Conservation (phyloP, 2,888 invertebrate species). For the Ceriagrion tenellum region DNA sequence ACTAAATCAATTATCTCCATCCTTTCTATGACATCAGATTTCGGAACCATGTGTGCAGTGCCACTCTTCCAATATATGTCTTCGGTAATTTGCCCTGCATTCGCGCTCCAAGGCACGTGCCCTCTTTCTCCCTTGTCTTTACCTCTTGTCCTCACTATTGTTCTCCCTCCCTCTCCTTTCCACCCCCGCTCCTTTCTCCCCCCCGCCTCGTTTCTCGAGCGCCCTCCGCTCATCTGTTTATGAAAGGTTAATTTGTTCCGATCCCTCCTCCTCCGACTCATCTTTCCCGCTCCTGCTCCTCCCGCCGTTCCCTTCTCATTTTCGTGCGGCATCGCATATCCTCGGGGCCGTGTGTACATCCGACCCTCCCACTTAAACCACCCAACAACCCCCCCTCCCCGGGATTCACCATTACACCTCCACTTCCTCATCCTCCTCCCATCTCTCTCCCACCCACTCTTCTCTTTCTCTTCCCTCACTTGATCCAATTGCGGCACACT, state of each 20-base stretch:
- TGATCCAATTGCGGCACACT: background rate
- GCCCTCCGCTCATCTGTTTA: constrained; percentile 56
- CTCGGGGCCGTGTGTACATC: background rate
- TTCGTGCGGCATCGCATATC: background rate
- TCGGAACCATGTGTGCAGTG: too few species aligned
- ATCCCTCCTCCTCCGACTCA: background rate
- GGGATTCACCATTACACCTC: background rate
- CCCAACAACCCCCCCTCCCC: background rate
- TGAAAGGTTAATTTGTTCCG: constrained; percentile 63
- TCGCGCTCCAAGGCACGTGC: background rate
- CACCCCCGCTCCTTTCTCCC: background rate
- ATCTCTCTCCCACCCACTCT: background rate
- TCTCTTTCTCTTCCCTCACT: background rate
- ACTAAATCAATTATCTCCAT: too few species aligned
- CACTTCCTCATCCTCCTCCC: background rate
- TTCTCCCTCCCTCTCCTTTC: background rate
- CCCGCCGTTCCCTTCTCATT: background rate
- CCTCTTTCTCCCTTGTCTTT: background rate
- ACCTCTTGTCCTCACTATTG: background rate
- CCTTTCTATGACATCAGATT: too few species aligned
- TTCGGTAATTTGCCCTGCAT: too few species aligned
- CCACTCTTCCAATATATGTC: too few species aligned
- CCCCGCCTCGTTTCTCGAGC: background rate
- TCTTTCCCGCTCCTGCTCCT: background rate
- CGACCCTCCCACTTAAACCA: background rate